These are phyloP conservation scores for Drosophila mayaguana DNA, from an alignment of 2,888 invertebrate genomes.

Conservation along the genomic window DNA sequence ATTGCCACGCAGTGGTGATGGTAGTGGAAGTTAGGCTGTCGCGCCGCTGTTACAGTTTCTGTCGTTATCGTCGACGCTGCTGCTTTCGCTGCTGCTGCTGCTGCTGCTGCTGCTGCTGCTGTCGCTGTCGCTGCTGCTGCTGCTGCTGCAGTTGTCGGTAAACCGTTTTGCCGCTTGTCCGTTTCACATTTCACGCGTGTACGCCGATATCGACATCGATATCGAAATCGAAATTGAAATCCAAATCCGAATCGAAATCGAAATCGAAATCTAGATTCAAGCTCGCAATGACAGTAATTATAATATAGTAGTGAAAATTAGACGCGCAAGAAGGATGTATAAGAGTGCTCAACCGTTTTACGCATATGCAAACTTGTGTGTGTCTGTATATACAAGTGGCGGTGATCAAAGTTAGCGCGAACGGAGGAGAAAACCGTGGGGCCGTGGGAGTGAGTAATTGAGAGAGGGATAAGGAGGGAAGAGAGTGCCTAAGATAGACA, in stretches of 20 bases:
- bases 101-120: conserved; percentile 19
- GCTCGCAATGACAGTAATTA: background rate
- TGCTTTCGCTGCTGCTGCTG: no score
- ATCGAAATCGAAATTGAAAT: background rate
- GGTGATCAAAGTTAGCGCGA: background rate
- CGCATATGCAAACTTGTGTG: background rate
- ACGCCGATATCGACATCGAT: background rate
- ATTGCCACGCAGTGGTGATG: conserved; percentile 68
- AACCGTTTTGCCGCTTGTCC: conserved; percentile 30
- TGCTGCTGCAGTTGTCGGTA: conserved; percentile 30
- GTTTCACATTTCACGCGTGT: conserved; percentile 18
- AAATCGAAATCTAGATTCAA: background rate
- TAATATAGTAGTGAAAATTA: background rate
- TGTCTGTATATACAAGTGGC: background rate
- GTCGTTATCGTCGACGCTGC: conserved; percentile 3
- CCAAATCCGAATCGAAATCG: background rate
- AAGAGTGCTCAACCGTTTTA: background rate
- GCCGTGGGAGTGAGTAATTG: no score
- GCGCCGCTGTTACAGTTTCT: conserved; percentile 41
- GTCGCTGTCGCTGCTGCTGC: conserved; percentile 13
- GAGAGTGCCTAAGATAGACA: background rate
- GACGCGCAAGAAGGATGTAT: conserved; percentile 17
- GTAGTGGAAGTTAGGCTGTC: conserved; percentile 44
- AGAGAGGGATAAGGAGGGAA: background rate
- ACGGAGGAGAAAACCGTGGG: no score